A percentile compares a stretch with the other conserved stretches of the same genome.
These are phyloP conservation scores for Uloborus plumipes DNA, from an alignment of 2,888 invertebrate genomes.

Conservation along the genomic window DNA sequence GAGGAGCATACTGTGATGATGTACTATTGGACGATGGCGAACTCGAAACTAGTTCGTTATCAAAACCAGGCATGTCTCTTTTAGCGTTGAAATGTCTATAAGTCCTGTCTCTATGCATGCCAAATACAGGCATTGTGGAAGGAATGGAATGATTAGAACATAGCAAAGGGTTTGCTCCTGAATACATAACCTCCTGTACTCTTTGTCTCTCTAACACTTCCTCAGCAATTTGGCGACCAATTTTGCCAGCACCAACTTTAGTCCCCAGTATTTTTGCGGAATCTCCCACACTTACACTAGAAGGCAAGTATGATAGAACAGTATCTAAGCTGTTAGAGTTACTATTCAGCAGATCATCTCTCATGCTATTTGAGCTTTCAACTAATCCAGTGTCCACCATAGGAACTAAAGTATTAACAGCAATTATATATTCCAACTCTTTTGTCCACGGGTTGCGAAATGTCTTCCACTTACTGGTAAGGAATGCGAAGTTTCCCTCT, in stretches of 20 bases:
- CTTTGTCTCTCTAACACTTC: slow-evolving; percentile 77
- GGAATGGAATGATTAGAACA: slow-evolving; percentile 6
- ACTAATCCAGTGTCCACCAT: slow-evolving; percentile 44
- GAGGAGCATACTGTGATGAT: slow-evolving; percentile 38
- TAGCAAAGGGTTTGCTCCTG: slow-evolving; percentile 11
- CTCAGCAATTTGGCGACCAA: slow-evolving; percentile 86
- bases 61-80: slow-evolving; percentile 23
- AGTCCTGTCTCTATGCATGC: slow-evolving; percentile 21
- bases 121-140: background rate
- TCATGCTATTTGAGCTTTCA: slow-evolving; percentile 56
- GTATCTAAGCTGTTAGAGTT: slow-evolving; percentile 62
- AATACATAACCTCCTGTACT: slow-evolving; percentile 11
- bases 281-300: slow-evolving; percentile 65
- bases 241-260: slow-evolving; percentile 86
- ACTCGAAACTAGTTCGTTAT: slow-evolving; percentile 32
- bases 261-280: slow-evolving; percentile 76
- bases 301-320: slow-evolving; percentile 58
- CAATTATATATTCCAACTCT: slow-evolving; percentile 90
- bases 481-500: slow-evolving; percentile 80
- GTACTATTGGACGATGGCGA: slow-evolving; percentile 44
- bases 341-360: slow-evolving; percentile 55
- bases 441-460: slow-evolving; percentile 97
- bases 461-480: slow-evolving; percentile 88
- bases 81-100: slow-evolving; percentile 20
- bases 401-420: slow-evolving; percentile 84